Evolutionary conservation across 2,888 invertebrate species (phyloP), one percentile per base, ranked within the genome.

Genomic region (Nomada goodeniana): DNA sequence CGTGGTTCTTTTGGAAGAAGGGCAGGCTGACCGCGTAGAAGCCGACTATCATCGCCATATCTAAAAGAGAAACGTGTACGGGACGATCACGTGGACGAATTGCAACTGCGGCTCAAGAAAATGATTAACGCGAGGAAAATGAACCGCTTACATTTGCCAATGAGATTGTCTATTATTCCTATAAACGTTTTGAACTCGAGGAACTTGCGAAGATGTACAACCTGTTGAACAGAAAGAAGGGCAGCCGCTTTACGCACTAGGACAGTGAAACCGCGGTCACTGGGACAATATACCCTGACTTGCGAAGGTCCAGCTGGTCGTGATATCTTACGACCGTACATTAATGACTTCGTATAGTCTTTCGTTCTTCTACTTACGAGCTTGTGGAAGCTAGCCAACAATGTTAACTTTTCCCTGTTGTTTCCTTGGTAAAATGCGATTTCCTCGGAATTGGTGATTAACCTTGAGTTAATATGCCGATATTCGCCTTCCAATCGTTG

Each of bases 401-500:
- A 94, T 0, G 98, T 99, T 60, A 97, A 94, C 93, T 98, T 97
- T 93, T 99, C 99, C 20, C 98, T 96, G 84, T 96, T 95, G 90
- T 97, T 98, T 85, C 98, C 97, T 94, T 97, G 96, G 90, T 96
- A 97, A 93, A 97, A 97, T 0, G 97, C 96, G 59, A 98, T 96
- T 94, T 99, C 99, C 94, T 99, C 99, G 0, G 99, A 98, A 94
- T 99, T 99, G 0, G 99, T 98, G 81, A 99, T 99, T 47, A 99
- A 95, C 69, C 99, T 95, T 2, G 99, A 98, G 94, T 99, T 98
- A 50, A 99, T 98, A 92, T 98, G 99, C 92, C 99, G 96, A 94
- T 98, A 99, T 95, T 99, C 99, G 72, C 99, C 99, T 95, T 99
- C 99, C n/a, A 99, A 94, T 93, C 98, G 98, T 94, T 99, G 99